Evolutionary conservation across 2,113 vertebrate species (phyloP), one percentile per base, ranked within the genome.

Genomic region (Myotis brandtii): DNA sequence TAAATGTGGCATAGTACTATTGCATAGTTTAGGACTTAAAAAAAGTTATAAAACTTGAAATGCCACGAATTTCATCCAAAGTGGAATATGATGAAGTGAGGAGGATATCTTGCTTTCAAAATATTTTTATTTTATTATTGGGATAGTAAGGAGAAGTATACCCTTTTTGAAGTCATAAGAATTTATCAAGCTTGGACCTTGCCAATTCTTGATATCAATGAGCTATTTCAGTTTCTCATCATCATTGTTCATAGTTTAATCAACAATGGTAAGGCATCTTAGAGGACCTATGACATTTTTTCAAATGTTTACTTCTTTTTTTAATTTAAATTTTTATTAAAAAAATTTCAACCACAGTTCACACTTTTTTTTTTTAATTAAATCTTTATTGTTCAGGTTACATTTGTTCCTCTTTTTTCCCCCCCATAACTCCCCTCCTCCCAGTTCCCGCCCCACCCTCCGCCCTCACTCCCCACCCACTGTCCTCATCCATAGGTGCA

Each of bases 1-100:
- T 83, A 86, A 75, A 37, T 48, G 48, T 73, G 85, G n/a, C 25
- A 11, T 11, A 34, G 37, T 50, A 56, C 67, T 52, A 4, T 32
- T 27, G 23, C 9, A 18, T n/a, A 25, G 21, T 37, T 59, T 80
- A 43, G 43, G 11, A 64, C 70, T 70, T 87, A 27, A 92, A 83
- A 72, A 86, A 91, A 92, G 30, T 62, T 73, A 46, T 76, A 62
- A 62, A 77, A 72, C 34, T 64, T 62, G 90, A 83, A 93, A 69
- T 30, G 59, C 70, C 23, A 4, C 83, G 32, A 73, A 62, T 93
- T 79, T 86, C n/a, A 52, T 95, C 46, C 54, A 37, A 81, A 92
- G 48, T 86, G 62, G 50, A 59, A 9, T 52, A 23, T 79, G 8
- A 70, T 30, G 37, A 43, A 8, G 11, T 77, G 73, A 81, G 37